Conservation (phyloP, 2,888 invertebrate species). For the Phania funesta region DNA sequence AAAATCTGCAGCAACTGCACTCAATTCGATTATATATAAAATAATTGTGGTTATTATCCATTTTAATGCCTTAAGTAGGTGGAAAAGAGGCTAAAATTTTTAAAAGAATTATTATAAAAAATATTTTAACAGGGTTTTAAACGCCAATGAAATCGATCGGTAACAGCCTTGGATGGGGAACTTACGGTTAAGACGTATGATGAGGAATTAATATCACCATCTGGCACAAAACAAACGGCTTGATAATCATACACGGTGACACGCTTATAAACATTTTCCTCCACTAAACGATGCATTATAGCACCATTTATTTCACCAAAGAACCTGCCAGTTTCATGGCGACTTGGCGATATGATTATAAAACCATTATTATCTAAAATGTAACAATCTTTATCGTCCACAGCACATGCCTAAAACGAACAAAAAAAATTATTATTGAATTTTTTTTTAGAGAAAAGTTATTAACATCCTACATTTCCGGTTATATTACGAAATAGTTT, state of each 20-base stretch:
- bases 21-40: slow-evolving; percentile 83
- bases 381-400: slow-evolving; percentile 87
- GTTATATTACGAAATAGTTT: slow-evolving; percentile 91
- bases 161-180: slow-evolving; percentile 51
- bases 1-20: slow-evolving; percentile 81
- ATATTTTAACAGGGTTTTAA: no score
- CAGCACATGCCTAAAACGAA: slow-evolving; percentile 81
- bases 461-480: slow-evolving; percentile 83
- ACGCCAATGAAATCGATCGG: no score
- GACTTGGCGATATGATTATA: slow-evolving; percentile 88
- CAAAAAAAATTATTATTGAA: neutral
- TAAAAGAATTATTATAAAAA: neutral
- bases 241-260: slow-evolving; percentile 93
- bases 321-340: slow-evolving; percentile 89
- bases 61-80: slow-evolving; percentile 82
- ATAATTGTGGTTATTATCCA: slow-evolving; percentile 83
- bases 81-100: slow-evolving; percentile 82
- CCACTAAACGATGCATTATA: slow-evolving; percentile 87
- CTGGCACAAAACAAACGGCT: slow-evolving; percentile 90
- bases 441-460: neutral
- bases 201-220: slow-evolving; percentile 84
- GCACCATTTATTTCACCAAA: slow-evolving; percentile 91
- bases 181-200: slow-evolving; percentile 84
- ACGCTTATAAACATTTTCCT: slow-evolving; percentile 87
- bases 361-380: slow-evolving; percentile 95